Conservation (phyloP, 1,140 invertebrate genomes). For the Hylaeus volcanicus region DNA sequence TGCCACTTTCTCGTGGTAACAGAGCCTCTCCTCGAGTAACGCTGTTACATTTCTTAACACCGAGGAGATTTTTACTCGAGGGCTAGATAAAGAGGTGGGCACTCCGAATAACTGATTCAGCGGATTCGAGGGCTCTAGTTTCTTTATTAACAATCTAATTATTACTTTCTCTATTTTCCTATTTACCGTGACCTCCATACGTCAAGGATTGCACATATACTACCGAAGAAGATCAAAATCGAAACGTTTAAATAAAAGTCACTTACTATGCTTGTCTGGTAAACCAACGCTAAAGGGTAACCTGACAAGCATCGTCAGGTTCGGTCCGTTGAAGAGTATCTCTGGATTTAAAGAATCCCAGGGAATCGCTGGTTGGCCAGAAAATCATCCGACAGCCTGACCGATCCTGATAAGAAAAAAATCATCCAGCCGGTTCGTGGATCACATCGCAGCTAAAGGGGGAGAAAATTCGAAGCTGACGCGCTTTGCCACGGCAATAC, state of each 20-base stretch:
- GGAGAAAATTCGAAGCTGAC: conserved; percentile 65
- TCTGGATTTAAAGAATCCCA: neutral
- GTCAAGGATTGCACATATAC: no score
- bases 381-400: conserved; percentile 30
- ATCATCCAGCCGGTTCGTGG: conserved; percentile 45
- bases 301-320: no score
- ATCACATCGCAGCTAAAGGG: neutral
- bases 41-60: neutral
- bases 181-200: no score
- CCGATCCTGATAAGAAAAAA: conserved; percentile 63
- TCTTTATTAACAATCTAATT: neutral
- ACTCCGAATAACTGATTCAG: no score
- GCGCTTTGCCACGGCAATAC: conserved; percentile 37
- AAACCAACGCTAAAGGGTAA: neutral
- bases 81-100: neutral
- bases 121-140: no score
- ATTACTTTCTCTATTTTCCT: no score
- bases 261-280: no score
- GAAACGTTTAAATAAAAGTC: no score
- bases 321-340: neutral
- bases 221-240: no score
- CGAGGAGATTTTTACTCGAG: neutral
- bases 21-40: neutral
- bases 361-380: neutral
- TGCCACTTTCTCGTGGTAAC: neutral